Conservation (phyloP, 2,113 vertebrate genomes). For the Nymphicus hollandicus region DNA sequence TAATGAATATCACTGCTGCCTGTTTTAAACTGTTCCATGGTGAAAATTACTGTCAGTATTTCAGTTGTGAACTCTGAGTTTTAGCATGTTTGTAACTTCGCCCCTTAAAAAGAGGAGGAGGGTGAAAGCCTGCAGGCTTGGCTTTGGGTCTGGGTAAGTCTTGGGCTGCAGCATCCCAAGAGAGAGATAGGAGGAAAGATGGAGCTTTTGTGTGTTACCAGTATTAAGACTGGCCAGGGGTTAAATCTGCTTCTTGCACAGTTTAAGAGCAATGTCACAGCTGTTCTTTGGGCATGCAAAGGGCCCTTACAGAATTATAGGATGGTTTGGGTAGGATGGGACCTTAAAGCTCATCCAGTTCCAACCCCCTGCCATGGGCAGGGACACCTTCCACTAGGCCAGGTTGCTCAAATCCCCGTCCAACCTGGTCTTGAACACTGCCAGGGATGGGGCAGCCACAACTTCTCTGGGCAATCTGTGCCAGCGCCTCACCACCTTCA, state of each 20-base stretch:
- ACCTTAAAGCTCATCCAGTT: background rate
- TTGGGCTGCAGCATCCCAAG: background rate
- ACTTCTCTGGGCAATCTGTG: background rate
- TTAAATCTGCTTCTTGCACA: background rate
- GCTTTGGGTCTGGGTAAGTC: background rate
- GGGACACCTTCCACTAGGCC: background rate
- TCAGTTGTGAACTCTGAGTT: background rate
- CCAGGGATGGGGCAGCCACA: background rate
- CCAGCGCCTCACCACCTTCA: background rate
- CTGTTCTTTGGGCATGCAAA: background rate
- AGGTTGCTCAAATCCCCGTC: background rate
- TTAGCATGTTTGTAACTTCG: background rate
- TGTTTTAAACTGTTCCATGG: background rate
- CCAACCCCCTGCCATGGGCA: background rate
- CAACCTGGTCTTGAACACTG: background rate
- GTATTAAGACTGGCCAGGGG: background rate
- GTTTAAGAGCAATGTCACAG: background rate
- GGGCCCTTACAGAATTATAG: background rate
- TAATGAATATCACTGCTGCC: conserved; percentile 58
- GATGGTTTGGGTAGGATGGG: background rate
- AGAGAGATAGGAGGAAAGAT: background rate
- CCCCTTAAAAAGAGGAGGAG: background rate
- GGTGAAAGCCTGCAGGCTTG: background rate
- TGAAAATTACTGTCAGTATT: conserved; percentile 26
- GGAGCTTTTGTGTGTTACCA: background rate